Percentiles rank a stretch among this genome's conserved stretches.
These are phyloP conservation scores for Drosophila quinaria DNA, from an alignment of 2,888 invertebrate genomes.

Conservation along the genomic window DNA sequence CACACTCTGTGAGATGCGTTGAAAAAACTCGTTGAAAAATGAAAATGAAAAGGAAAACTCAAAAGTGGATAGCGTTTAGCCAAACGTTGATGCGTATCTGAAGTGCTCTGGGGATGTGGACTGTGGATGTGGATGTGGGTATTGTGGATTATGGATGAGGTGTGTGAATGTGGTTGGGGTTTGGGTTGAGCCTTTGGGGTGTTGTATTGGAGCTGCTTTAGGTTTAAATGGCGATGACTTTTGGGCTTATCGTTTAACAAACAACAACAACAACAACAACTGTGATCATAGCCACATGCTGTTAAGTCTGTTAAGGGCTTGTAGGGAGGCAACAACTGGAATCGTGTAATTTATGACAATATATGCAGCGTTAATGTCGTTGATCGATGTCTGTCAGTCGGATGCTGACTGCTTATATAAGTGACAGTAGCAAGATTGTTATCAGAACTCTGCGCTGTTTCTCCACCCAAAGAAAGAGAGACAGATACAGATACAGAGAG, in stretches of 20 bases:
- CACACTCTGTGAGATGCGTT: conserved; percentile 30
- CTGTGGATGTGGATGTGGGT: conserved; percentile 26
- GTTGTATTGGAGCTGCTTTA: conserved; percentile 59
- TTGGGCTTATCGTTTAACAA: conserved; percentile 68
- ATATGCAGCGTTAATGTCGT: conserved; percentile 85
- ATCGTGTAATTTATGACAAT: conserved; percentile 84
- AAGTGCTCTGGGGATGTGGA: conserved; percentile 57
- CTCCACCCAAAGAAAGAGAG: not conserved
- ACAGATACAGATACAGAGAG: not conserved
- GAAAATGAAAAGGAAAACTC: conserved; percentile 41
- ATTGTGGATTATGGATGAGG: conserved; percentile 37
- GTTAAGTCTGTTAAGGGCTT: conserved; percentile 32
- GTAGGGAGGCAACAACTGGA: not conserved
- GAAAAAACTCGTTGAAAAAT: conserved; percentile 31
- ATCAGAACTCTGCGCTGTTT: conserved; percentile 45
- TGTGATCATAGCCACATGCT: conserved; percentile 45
- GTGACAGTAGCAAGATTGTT: conserved; percentile 65
- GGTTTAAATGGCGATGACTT: conserved; percentile 79
- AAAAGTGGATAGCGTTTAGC: conserved; percentile 74
- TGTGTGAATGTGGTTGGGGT: conserved; percentile 11
- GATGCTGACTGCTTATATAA: conserved; percentile 80
- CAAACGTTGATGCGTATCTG: conserved; percentile 77
- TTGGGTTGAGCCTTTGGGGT: conserved; percentile 67
- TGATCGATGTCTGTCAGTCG: conserved; percentile 79
- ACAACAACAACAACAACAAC: conserved; percentile 40